These are phyloP conservation scores for Palloptera scutellata DNA, from an alignment of 2,888 invertebrate genomes.

Conservation along the genomic window DNA sequence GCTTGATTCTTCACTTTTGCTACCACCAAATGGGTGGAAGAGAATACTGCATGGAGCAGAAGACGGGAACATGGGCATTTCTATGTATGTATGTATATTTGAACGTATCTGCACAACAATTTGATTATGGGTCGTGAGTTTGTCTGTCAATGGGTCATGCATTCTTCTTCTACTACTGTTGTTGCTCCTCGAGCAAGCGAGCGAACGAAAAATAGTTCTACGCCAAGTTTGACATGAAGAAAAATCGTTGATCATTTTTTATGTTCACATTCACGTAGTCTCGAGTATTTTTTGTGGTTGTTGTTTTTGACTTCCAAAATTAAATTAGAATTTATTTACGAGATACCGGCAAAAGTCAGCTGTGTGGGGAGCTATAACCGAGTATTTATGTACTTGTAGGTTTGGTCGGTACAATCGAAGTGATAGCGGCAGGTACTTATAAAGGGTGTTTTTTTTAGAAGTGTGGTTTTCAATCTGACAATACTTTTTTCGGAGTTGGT, in stretches of 20 bases:
- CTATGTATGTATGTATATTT: too few relatives aligned
- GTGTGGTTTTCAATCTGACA: too few relatives aligned
- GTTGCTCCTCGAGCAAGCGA: constrained; percentile 10
- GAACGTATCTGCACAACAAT: constrained; percentile 2
- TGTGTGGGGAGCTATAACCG: constrained; percentile 1
- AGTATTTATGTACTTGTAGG: too few relatives aligned
- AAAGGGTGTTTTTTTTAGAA: too few relatives aligned
- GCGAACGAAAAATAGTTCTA: constrained; percentile 28
- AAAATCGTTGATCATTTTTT: constrained; percentile 56
- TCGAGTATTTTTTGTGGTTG: constrained; percentile 26
- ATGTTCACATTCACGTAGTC: constrained; percentile 41
- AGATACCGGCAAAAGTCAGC: constrained; percentile 5
- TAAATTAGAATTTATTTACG: constrained; percentile 28
- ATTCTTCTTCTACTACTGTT: constrained; percentile 25
- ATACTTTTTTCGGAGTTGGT: too few relatives aligned
- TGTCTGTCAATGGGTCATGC: constrained; percentile 54
- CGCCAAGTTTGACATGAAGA: constrained; percentile 49
- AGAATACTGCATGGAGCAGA: too few relatives aligned
- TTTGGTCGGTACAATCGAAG: too few relatives aligned
- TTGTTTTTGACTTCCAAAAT: constrained; percentile 13
- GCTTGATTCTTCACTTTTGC: too few relatives aligned
- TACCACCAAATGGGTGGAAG: too few relatives aligned
- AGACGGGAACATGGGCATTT: too few relatives aligned
- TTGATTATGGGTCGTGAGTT: constrained; percentile 48
- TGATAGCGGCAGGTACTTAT: too few relatives aligned